These are phyloP conservation scores for Acanthosepion pharaonis DNA, from an alignment of 2,888 invertebrate genomes.

Conservation along the genomic window DNA sequence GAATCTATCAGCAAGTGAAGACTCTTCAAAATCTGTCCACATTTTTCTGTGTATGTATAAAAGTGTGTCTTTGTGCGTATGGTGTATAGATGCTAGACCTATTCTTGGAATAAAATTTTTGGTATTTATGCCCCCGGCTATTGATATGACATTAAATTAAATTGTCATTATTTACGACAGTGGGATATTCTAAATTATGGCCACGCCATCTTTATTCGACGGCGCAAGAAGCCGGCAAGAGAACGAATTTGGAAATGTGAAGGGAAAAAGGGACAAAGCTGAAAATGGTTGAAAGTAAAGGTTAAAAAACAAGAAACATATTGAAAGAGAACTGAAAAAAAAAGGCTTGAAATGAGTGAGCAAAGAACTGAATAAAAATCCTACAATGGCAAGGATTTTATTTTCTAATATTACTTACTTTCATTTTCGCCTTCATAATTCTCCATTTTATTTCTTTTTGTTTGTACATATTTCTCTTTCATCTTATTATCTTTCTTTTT, in stretches of 20 bases:
- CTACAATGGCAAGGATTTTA: background rate
- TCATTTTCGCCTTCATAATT: background rate
- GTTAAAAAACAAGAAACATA: too few relatives aligned
- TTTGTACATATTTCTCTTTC: background rate
- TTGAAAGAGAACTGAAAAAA: background rate
- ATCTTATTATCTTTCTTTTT: background rate
- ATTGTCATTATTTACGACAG: slow-evolving; percentile 20
- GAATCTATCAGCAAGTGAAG: too few relatives aligned
- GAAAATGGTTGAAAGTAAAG: background rate
- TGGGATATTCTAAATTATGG: background rate
- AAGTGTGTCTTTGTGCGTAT: background rate
- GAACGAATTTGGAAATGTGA: background rate
- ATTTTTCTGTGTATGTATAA: background rate
- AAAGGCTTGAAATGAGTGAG: too few relatives aligned
- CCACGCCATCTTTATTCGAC: background rate
- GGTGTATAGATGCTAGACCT: background rate
- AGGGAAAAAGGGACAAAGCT: background rate
- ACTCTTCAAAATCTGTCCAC: too few relatives aligned
- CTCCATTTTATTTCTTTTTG: background rate
- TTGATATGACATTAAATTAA: slow-evolving; percentile 33
- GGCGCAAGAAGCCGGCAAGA: background rate
- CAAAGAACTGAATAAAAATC: too few relatives aligned
- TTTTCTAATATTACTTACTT: background rate
- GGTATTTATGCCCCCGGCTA: background rate
- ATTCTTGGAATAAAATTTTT: background rate